Conservation (phyloP, 2,113 vertebrate species). For the Uria aalge region DNA sequence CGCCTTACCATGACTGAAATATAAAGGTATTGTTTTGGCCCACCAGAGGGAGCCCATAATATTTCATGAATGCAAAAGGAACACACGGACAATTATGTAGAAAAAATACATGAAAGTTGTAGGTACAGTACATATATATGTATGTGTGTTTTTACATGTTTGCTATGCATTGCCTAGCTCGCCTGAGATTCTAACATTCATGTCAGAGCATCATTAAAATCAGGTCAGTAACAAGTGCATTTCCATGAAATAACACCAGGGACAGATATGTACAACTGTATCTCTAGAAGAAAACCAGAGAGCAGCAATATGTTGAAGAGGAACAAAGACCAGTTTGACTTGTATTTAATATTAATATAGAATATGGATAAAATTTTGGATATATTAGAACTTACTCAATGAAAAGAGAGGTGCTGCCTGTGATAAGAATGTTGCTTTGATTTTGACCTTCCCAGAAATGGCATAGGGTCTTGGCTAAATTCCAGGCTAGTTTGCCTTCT, state of each 20-base stretch:
- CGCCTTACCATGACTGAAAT: neutral
- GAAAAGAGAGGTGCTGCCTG: neutral
- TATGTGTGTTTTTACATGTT: neutral
- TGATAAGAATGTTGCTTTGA: neutral
- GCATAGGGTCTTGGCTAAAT: neutral
- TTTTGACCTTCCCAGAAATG: neutral
- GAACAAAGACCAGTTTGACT: neutral
- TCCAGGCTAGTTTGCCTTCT: neutral
- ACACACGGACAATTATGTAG: neutral
- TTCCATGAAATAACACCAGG: neutral
- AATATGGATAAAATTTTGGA: neutral
- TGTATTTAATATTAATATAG: neutral
- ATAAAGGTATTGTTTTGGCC: slow-evolving; percentile 34
- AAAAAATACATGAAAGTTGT: neutral
- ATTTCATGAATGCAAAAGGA: slow-evolving; percentile 16
- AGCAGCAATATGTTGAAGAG: neutral
- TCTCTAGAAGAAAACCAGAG: neutral
- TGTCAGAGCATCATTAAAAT: neutral
- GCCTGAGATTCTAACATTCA: neutral
- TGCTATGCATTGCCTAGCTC: neutral
- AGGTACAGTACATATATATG: neutral
- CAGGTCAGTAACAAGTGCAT: neutral
- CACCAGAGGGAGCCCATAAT: slow-evolving; percentile 68
- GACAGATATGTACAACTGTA: neutral
- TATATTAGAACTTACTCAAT: neutral